Evolutionary conservation across 2,113 vertebrate genomes (phyloP), one percentile per base, ranked within the genome.

Genomic region (Perca flavescens): DNA sequence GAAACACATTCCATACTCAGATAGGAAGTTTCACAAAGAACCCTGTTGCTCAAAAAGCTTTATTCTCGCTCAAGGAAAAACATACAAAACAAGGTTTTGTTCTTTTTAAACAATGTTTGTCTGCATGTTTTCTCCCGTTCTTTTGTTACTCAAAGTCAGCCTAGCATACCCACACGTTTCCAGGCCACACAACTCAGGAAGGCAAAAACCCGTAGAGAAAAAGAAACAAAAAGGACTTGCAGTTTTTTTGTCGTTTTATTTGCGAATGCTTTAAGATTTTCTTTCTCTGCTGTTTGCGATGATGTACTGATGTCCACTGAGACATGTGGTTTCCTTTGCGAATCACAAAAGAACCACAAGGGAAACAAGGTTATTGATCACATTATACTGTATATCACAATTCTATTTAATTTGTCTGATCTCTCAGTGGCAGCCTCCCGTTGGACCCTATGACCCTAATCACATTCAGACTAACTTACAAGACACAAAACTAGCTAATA

Each of bases 21-120:
- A 90, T 63, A 81, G 79, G 84, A 93, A 85, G 84, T 83, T 64
- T 63, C 76, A 89, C 86, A 89, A 90, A 91, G 86, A 88, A 72
- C 79, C 83, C 85, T 77, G 77, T 74, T 76, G 82, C 76, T 91
- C 85, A 88, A 76, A 93, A 92, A 95, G 93, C 94, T 93, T 95
- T 93, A 91, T 81, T 86, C 87, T 91, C 84, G 82, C 93, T 94
- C 93, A 89, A 93, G 84, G 87, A 83, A 88, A 89, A 90, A 84
- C 69, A 84, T 77, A 77, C 73, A 89, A 91, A 83, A 79, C 60
- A 69, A 60, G 63, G 52, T 88, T 82, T 87, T 86, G 49, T 88
- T 87, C 65, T 43, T 58, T 46, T 80, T 70, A 77, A 86, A 89
- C 87, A 78, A 83, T 77, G 84, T 81, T 81, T 76, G 65, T 84